Evolutionary conservation across 2,113 vertebrate species (phyloP).

Genomic region (Globicephala melas): DNA sequence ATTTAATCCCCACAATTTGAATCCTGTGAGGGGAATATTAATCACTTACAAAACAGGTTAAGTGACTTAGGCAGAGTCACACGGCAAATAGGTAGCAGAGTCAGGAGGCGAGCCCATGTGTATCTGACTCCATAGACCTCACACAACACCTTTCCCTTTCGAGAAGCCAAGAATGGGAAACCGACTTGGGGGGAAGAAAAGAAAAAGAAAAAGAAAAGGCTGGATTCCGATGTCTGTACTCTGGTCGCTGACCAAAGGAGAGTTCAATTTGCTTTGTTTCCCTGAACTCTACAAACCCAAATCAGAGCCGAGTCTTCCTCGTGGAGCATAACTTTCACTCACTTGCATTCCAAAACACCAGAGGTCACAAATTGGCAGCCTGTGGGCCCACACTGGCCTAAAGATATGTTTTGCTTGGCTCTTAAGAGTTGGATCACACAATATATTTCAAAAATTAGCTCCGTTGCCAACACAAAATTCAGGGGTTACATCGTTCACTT

Average conservation of each 20-base stretch:
- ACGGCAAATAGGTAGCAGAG: background rate
- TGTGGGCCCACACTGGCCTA: background rate
- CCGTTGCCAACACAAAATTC: background rate
- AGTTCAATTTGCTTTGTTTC: rapidly evolving
- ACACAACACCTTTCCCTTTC: background rate
- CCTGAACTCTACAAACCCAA: no score
- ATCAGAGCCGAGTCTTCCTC: background rate
- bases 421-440: background rate
- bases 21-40: background rate
- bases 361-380: background rate
- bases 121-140: background rate
- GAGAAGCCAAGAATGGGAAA: background rate
- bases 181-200: no score
- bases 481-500: background rate
- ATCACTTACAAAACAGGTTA: background rate
- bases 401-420: background rate
- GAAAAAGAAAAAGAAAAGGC: background rate
- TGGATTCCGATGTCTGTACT: background rate
- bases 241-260: no score
- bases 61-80: background rate
- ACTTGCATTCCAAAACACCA: background rate
- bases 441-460: conserved; percentile 8
- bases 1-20: background rate
- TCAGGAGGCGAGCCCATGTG: background rate
- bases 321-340: background rate